Percentiles rank a stretch among this genome's conserved stretches.
Conservation (phyloP, 2,888 invertebrate genomes). For the Tuberolachnus salignus region DNA sequence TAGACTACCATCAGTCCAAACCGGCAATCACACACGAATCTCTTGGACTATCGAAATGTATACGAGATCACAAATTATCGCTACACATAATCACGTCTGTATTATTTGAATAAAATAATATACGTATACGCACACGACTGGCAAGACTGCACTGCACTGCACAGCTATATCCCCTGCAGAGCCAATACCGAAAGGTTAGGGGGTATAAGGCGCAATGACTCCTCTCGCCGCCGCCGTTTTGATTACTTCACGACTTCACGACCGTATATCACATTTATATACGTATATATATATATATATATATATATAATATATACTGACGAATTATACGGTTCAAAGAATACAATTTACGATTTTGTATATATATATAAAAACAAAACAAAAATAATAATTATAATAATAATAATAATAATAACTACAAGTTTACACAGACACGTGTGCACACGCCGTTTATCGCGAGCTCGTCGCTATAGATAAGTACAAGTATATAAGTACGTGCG, state of each 20-base stretch:
- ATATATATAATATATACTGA: background rate
- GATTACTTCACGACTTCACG: constrained; percentile 56
- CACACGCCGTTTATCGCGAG: constrained; percentile 28
- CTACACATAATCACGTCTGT: constrained; percentile 53
- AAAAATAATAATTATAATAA: background rate
- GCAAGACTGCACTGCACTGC: too few species aligned
- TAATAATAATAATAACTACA: background rate
- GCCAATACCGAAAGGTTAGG: background rate
- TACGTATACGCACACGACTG: constrained; percentile 7
- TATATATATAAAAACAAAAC: constrained; percentile 1
- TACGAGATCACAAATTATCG: constrained; percentile 55
- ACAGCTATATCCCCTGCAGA: background rate
- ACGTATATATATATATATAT: background rate
- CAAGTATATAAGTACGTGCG: too few species aligned
- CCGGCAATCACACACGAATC: constrained; percentile 54
- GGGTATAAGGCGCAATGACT: constrained; percentile 38
- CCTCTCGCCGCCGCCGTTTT: constrained; percentile 30
- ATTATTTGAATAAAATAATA: constrained; percentile 48
- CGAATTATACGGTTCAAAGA: constrained; percentile 37
- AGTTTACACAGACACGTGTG: constrained; percentile 26
- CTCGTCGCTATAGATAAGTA: constrained; percentile 3
- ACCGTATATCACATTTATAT: constrained; percentile 46
- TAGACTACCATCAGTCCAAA: constrained; percentile 47
- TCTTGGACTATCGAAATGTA: constrained; percentile 5
- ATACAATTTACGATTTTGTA: constrained; percentile 48